Evolutionary conservation across 2,113 vertebrate genomes (phyloP).

Genomic region (Pelmatolapia mariae): DNA sequence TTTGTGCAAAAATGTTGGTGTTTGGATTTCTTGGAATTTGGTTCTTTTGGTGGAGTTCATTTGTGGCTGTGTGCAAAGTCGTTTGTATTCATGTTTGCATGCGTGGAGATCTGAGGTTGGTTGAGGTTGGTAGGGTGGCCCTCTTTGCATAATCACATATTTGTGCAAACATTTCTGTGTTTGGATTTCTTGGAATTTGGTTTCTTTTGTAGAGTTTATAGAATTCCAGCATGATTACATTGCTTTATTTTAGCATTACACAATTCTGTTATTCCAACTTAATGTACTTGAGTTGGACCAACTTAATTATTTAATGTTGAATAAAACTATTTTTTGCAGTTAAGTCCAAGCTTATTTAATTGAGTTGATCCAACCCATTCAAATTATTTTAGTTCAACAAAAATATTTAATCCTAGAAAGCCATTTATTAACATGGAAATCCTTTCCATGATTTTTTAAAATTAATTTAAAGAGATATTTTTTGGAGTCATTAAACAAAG

Average conservation of each 20-base stretch:
- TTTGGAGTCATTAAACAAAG: not conserved
- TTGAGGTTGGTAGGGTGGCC: no score
- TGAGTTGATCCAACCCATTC: not conserved
- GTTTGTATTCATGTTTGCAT: no score
- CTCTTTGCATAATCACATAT: no score
- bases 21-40: no score
- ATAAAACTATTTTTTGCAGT: not conserved
- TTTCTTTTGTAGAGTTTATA: not conserved
- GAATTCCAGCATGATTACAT: rapidly evolving
- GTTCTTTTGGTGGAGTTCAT: no score
- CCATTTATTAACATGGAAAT: not conserved
- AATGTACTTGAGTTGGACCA: not conserved
- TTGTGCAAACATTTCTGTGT: no score
- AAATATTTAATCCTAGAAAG: not conserved
- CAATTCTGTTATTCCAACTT: rapidly evolving
- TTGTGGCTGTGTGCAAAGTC: no score
- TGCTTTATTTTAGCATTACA: rapidly evolving
- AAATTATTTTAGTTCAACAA: not conserved
- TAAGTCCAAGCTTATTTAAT: not conserved
- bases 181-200: not conserved
- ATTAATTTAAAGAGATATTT: not conserved
- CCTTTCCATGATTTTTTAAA: rapidly evolving
- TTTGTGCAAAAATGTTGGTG: no score
- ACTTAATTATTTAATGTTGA: not conserved
- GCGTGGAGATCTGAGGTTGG: no score